Percentiles rank a stretch among this genome's conserved stretches.
Conservation (phyloP, 2,888 invertebrate genomes). For the Drosophila greeni region DNA sequence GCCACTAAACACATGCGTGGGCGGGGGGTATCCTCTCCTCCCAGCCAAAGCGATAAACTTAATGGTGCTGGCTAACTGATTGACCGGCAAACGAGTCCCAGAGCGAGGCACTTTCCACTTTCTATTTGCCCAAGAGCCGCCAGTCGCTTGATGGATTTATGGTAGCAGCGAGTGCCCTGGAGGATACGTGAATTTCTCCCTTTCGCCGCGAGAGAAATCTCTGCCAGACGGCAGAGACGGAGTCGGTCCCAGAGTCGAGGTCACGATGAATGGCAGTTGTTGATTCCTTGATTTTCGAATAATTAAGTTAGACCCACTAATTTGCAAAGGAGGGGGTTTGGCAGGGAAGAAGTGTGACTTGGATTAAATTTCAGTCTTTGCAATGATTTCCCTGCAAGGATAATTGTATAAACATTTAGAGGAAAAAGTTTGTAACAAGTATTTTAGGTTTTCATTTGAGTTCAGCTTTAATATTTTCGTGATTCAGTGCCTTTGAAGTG, state of each 20-base stretch:
- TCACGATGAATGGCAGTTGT: slow-evolving; percentile 59
- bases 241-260: slow-evolving; percentile 17
- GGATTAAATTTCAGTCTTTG: slow-evolving; percentile 5
- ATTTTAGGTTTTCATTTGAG: not conserved
- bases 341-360: not conserved
- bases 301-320: slow-evolving; percentile 64
- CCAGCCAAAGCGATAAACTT: slow-evolving; percentile 57
- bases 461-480: not conserved
- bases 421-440: not conserved
- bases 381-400: not conserved
- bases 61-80: slow-evolving; percentile 58
- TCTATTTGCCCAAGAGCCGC: slow-evolving; percentile 34
- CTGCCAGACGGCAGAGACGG: slow-evolving; percentile 10
- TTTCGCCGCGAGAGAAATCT: not conserved
- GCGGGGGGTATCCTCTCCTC: not conserved
- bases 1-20: slow-evolving; percentile 28
- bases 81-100: slow-evolving; percentile 43
- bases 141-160: slow-evolving; percentile 35
- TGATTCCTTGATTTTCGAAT: slow-evolving; percentile 63
- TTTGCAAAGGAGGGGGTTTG: slow-evolving; percentile 15
- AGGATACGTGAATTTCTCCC: slow-evolving; percentile 5
- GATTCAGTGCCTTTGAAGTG: not conserved
- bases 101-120: slow-evolving; percentile 39
- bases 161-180: slow-evolving; percentile 7
- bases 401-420: not conserved